Conservation (phyloP, 2,888 invertebrate species). For the Megamerina dolium region DNA sequence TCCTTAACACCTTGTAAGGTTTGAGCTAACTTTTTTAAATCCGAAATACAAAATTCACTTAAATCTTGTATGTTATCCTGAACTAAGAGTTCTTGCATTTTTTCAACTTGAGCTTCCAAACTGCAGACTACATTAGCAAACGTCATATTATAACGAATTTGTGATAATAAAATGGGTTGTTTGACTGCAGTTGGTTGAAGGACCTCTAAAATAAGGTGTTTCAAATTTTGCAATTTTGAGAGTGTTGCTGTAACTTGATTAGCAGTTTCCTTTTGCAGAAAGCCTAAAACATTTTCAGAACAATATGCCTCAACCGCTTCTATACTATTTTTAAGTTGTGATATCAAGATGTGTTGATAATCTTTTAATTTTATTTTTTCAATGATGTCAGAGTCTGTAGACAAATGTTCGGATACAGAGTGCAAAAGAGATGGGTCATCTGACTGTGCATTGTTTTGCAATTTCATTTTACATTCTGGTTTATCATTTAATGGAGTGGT, state of each 20-base stretch:
- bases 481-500: slow-evolving; percentile 52
- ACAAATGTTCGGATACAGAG: not conserved
- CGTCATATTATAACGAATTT: slow-evolving; percentile 34
- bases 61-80: slow-evolving; percentile 28
- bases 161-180: slow-evolving; percentile 36
- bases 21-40: slow-evolving; percentile 31
- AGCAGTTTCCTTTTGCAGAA: slow-evolving; percentile 25
- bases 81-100: slow-evolving; percentile 36
- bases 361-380: slow-evolving; percentile 17
- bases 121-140: slow-evolving; percentile 41
- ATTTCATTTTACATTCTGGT: slow-evolving; percentile 23
- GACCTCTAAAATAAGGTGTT: slow-evolving; percentile 45
- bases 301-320: slow-evolving; percentile 36
- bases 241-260: slow-evolving; percentile 35
- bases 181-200: slow-evolving; percentile 39
- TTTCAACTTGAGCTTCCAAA: slow-evolving; percentile 36
- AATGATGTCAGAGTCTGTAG: slow-evolving; percentile 14
- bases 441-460: too few species aligned
- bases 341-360: slow-evolving; percentile 28
- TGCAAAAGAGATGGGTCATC: too few species aligned
- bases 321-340: slow-evolving; percentile 38
- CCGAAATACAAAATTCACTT: slow-evolving; percentile 25
- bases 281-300: slow-evolving; percentile 30
- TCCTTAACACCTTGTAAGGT: slow-evolving; percentile 39
- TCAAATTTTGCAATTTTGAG: slow-evolving; percentile 46